Evolutionary conservation across 2,113 vertebrate species (phyloP).

Genomic region (Nibea albiflora): DNA sequence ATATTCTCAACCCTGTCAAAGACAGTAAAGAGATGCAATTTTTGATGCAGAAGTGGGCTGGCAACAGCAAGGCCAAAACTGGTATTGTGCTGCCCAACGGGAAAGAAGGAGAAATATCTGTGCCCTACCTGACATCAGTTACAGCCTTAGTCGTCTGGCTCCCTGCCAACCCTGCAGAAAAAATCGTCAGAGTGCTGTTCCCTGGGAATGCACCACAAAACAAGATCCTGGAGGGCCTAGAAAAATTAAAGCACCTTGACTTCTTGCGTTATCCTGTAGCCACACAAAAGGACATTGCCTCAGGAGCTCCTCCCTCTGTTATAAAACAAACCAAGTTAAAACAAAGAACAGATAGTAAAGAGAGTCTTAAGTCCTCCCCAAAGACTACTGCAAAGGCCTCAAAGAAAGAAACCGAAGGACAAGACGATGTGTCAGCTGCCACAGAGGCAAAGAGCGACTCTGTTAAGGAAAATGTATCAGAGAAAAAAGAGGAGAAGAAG

Average conservation of each 20-base stretch:
- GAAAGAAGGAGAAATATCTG: slow-evolving; percentile 98
- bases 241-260: slow-evolving; percentile 96
- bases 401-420: slow-evolving; percentile 89
- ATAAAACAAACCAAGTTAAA: slow-evolving; percentile 96
- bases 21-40: slow-evolving; percentile 99
- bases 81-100: slow-evolving; percentile 94
- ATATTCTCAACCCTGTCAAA: slow-evolving; percentile 95
- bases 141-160: slow-evolving; percentile 98
- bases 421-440: slow-evolving; percentile 84
- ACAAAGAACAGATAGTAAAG: slow-evolving; percentile 96
- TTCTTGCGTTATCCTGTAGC: slow-evolving; percentile 95
- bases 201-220: slow-evolving; percentile 99
- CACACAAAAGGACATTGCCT: slow-evolving; percentile 92
- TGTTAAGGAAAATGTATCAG: slow-evolving; percentile 88
- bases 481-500: slow-evolving; percentile 89
- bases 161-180: slow-evolving; percentile 93
- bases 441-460: slow-evolving; percentile 88
- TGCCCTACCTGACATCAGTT: slow-evolving; percentile 97
- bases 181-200: slow-evolving; percentile 96
- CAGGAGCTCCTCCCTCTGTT: slow-evolving; percentile 86
- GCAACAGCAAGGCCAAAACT: slow-evolving; percentile 98
- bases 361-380: slow-evolving; percentile 94
- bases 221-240: slow-evolving; percentile 97
- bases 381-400: slow-evolving; percentile 87
- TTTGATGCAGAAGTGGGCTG: slow-evolving; percentile 98